Conservation (phyloP, 1,140 invertebrate species). For the Cotesia typhae region DNA sequence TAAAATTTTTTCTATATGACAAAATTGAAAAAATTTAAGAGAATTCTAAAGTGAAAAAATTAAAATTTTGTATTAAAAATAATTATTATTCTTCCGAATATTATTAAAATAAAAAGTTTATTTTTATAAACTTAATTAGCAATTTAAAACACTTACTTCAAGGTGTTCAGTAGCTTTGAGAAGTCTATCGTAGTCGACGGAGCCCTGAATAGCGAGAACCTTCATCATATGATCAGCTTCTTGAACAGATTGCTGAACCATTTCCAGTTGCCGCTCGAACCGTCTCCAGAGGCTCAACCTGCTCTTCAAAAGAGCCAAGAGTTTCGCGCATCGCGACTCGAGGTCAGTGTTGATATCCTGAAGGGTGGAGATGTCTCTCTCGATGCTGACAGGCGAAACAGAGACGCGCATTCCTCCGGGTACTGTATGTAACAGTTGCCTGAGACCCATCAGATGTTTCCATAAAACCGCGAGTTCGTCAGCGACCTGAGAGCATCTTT, state of each 20-base stretch:
- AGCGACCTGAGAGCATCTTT: conserved; percentile 72
- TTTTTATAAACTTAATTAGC: too few species aligned
- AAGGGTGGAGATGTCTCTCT: conserved; percentile 77
- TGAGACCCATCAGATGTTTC: conserved; percentile 78
- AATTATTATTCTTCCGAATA: too few species aligned
- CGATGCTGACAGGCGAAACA: conserved; percentile 77
- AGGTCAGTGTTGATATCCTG: conserved; percentile 77
- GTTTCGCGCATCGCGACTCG: conserved; percentile 73
- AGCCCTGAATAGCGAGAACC: conserved; percentile 79
- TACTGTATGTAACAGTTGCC: conserved; percentile 78
- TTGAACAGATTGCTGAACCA: conserved; percentile 80
- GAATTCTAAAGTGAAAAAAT: too few species aligned
- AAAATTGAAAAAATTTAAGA: too few species aligned
- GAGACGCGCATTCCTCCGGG: conserved; percentile 76
- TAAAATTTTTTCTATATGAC: too few species aligned
- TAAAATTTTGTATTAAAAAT: too few species aligned
- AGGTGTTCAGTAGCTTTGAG: conserved; percentile 81
- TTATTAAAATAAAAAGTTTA: too few species aligned
- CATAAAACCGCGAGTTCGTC: conserved; percentile 75
- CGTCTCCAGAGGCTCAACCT: conserved; percentile 76
- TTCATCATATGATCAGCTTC: conserved; percentile 89
- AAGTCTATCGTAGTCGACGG: conserved; percentile 81
- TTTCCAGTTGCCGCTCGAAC: conserved; percentile 78
- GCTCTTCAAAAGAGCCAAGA: conserved; percentile 72
- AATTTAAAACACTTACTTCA: conserved; percentile 69